A percentile compares a stretch with the other conserved stretches of the same genome.
Evolutionary conservation across 1,140 invertebrate species (phyloP).

Genomic region (Teleogryllus occipitalis): DNA sequence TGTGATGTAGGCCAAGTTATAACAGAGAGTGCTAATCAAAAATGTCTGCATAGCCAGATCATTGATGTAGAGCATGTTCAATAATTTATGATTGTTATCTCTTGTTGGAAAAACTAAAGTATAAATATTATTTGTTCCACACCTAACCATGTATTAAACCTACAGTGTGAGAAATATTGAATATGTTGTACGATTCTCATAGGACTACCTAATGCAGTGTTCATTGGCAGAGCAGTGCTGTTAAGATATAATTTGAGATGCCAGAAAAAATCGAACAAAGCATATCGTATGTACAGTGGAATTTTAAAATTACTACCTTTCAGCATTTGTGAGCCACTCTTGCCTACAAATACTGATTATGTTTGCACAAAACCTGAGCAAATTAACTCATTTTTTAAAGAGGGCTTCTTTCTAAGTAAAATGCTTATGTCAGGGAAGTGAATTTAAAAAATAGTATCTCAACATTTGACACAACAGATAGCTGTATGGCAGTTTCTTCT

Average conservation of each 20-base stretch:
- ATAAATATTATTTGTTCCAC: not conserved
- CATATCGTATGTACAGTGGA: not conserved
- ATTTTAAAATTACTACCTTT: slow-evolving; percentile 2
- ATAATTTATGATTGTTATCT: no score
- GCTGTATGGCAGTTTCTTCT: slow-evolving; percentile 3
- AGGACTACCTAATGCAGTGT: not conserved
- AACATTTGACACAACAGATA: not conserved
- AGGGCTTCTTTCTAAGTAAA: not conserved
- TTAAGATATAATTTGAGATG: not conserved
- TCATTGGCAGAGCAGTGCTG: not conserved
- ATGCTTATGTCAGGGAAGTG: not conserved
- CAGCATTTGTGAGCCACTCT: slow-evolving; percentile 3
- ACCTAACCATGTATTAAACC: not conserved
- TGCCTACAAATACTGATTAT: slow-evolving; percentile 5
- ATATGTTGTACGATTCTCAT: not conserved
- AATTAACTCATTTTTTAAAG: not conserved
- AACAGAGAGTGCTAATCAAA: not conserved
- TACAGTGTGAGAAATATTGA: not conserved
- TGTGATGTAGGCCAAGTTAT: not conserved
- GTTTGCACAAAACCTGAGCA: not conserved
- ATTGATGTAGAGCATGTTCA: no score
- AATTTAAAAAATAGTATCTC: not conserved
- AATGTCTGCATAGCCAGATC: not conserved
- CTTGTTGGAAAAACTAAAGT: no score
- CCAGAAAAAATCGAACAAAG: not conserved